Base-by-base conservation (phyloP, 2,888 invertebrate species). In the Hydriomena furcata region DNA sequence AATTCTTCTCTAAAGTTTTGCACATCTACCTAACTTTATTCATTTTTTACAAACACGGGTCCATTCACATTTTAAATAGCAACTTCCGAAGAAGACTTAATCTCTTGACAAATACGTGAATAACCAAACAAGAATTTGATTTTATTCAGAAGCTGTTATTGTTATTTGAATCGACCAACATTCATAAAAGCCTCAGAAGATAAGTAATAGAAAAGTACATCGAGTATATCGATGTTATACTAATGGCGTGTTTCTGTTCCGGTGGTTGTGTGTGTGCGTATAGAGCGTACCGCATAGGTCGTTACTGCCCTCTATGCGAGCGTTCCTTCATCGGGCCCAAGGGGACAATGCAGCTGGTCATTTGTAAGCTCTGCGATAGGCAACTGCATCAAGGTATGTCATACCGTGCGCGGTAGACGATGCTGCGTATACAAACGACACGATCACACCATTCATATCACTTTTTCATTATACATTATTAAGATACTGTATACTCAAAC, bases 201-300 rank as follows among this genome's bases (percentile, higher is more conserved):
- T 68, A 71, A 81, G 84, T 81, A 81, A 79, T 77, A 78, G 75
- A 76, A 63, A 32, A 61, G 71, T 64, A 63, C 66, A 65, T 63
- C 62, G 65, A 63, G 65, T 56, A 59, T 60, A 56, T 52, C 77
- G 66, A 72, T 71, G 70, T 74, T 71, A 76, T 80, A 90, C 89
- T 90, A 90, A 90, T 89, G 77, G 85, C 86, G 89, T 89, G 86
- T 90, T 87, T 89, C 84, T 90, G 89, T 90, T 89, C 87, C 88
- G 88, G 87, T 82, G 84, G 76, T 86, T 84, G 78, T 79, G 84
- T 86, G 87, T 84, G 84, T 84, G 82, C 78, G 85, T 79, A 75
- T 87, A 93, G 94, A 91, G 92, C 93, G 79, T 93, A 93, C 91
- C 92, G 93, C 87, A 93, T 93, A 89, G 94, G 93, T 84, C 93